Evolutionary conservation across 2,888 invertebrate species (phyloP).

Genomic region (Pollenia labialis): DNA sequence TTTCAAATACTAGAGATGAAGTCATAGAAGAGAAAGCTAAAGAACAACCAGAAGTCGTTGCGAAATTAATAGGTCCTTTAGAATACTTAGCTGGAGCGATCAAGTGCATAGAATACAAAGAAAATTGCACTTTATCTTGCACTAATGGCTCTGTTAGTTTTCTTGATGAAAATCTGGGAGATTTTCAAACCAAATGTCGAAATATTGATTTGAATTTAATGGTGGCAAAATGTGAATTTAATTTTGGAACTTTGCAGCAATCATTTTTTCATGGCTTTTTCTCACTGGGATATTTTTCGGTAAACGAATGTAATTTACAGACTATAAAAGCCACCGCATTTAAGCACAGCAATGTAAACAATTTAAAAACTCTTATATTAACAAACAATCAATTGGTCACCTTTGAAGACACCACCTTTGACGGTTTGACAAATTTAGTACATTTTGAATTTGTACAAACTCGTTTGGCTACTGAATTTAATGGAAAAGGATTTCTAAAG

Average conservation of each 20-base stretch:
- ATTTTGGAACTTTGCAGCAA: constrained; percentile 27
- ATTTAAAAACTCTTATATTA: constrained; percentile 39
- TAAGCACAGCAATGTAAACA: constrained; percentile 17
- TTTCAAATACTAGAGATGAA: no score
- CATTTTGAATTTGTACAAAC: constrained; percentile 52
- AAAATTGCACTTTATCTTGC: constrained; percentile 50
- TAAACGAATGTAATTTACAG: constrained; percentile 53
- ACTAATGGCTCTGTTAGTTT: constrained; percentile 28
- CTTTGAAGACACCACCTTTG: constrained; percentile 6
- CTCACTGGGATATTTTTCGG: constrained; percentile 1
- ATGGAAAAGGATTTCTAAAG: constrained; percentile 19
- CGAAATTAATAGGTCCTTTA: no score
- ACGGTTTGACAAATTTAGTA: constrained; percentile 23
- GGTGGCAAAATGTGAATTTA: constrained; percentile 45
- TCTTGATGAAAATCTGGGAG: constrained; percentile 32
- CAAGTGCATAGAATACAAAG: neutral
- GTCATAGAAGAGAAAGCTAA: no score
- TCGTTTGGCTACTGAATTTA: neutral
- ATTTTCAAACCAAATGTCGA: constrained; percentile 5
- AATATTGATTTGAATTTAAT: constrained; percentile 20
- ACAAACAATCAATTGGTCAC: constrained; percentile 33
- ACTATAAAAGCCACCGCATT: constrained; percentile 32
- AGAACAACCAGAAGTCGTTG: no score
- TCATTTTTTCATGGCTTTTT: constrained; percentile 43
- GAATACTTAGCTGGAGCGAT: constrained; percentile 3